Percentiles rank a stretch among this genome's conserved stretches.
Conservation (phyloP, 1,140 invertebrate genomes). For the Paraescarpia echinospica region DNA sequence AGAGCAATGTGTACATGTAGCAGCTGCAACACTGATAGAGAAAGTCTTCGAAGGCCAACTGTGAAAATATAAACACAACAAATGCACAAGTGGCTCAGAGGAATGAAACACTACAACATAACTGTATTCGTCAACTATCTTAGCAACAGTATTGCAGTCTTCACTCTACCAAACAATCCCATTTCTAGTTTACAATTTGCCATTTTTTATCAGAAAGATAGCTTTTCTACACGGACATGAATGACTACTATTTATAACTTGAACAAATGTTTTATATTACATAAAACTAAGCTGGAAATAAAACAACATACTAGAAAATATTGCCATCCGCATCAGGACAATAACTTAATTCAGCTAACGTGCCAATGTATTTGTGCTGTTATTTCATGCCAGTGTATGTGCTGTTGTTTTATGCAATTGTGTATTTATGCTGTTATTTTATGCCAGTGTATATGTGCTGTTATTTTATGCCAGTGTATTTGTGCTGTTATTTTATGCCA, state of each 20-base stretch:
- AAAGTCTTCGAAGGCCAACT: background rate
- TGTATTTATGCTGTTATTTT: too few relatives aligned
- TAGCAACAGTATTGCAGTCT: background rate
- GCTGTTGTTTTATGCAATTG: background rate
- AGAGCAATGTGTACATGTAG: background rate
- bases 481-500: too few relatives aligned
- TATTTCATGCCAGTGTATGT: too few relatives aligned
- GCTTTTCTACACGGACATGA: background rate
- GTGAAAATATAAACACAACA: slow-evolving; percentile 1
- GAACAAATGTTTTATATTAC: background rate
- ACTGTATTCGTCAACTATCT: background rate
- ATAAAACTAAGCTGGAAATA: background rate
- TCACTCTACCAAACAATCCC: background rate
- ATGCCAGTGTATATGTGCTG: too few relatives aligned
- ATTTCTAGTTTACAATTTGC: background rate
- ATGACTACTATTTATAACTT: background rate
- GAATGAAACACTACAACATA: background rate
- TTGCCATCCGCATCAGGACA: background rate
- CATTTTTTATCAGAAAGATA: background rate
- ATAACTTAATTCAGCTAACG: background rate
- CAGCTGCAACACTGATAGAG: background rate
- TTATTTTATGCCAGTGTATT: background rate
- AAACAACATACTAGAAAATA: background rate
- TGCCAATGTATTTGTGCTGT: background rate
- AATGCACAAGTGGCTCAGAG: background rate